Evolutionary conservation across 2,113 vertebrate species (phyloP).

Genomic region (Papio anubis): DNA sequence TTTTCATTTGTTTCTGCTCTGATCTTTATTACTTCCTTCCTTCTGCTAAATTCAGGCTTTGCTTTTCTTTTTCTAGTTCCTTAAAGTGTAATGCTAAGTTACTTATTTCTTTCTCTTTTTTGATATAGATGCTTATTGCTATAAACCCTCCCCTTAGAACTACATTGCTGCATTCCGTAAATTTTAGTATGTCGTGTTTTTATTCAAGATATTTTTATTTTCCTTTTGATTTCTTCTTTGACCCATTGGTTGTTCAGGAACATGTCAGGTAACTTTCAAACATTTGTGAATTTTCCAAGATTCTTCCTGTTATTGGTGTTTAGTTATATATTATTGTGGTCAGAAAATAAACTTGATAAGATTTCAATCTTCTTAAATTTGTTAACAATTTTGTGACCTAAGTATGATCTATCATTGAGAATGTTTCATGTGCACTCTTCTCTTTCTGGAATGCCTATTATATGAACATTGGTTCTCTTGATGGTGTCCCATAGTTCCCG

Average conservation of each 20-base stretch:
- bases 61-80: neutral
- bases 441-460: neutral
- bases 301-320: neutral
- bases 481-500: neutral
- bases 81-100: too few species aligned
- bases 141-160: neutral
- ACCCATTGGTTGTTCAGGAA: neutral
- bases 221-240: neutral
- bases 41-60: neutral
- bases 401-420: neutral
- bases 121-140: neutral
- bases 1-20: neutral
- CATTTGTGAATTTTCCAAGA: neutral
- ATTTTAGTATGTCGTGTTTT: neutral
- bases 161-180: neutral
- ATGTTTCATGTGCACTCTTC: too few species aligned
- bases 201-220: neutral
- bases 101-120: neutral
- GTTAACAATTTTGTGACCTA: neutral
- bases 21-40: neutral
- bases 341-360: neutral
- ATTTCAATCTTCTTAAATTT: neutral
- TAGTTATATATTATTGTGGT: neutral
- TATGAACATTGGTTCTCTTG: rapidly evolving
- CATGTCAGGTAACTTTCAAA: neutral